Evolutionary conservation across 2,888 invertebrate genomes (phyloP).

Genomic region (Xestia ashworthii): DNA sequence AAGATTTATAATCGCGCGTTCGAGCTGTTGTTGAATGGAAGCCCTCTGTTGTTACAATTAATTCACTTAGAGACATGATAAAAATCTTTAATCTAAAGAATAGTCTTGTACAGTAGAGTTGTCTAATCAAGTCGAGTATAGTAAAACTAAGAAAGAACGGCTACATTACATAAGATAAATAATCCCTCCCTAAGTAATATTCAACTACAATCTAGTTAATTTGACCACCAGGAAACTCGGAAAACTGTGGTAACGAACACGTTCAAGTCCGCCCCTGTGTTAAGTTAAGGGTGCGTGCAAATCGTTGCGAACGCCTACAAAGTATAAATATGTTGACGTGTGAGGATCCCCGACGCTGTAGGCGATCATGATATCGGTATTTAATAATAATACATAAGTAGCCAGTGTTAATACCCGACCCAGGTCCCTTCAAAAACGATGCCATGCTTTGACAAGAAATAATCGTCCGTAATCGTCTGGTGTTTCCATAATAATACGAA

Average conservation of each 20-base stretch:
- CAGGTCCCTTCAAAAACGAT: conserved; percentile 69
- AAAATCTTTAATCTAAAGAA: not conserved
- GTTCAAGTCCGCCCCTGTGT: conserved; percentile 51
- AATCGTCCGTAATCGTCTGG: conserved; percentile 81
- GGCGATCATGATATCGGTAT: conserved; percentile 77
- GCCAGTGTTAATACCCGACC: conserved; percentile 63
- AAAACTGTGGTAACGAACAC: not conserved
- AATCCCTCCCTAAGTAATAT: not conserved
- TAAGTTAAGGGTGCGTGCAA: conserved; percentile 62
- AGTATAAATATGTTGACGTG: conserved; percentile 67
- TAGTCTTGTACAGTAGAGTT: not conserved
- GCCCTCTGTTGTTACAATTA: not conserved
- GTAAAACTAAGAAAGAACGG: not conserved
- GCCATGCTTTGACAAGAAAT: conserved; percentile 82
- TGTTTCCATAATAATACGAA: conserved; percentile 80
- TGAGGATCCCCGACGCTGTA: conserved; percentile 74
- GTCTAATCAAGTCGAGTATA: not conserved
- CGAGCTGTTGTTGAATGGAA: not conserved
- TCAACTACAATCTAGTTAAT: not conserved
- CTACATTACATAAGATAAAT: not conserved
- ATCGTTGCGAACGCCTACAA: conserved; percentile 48
- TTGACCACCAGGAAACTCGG: not conserved
- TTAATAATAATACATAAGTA: conserved; percentile 74
- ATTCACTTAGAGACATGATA: not conserved
- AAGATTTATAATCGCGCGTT: not conserved